phyloP scores from a whole-genome alignment of 2,113 vertebrate genomes.

The Campylomormyrus tamandua region DNA sequence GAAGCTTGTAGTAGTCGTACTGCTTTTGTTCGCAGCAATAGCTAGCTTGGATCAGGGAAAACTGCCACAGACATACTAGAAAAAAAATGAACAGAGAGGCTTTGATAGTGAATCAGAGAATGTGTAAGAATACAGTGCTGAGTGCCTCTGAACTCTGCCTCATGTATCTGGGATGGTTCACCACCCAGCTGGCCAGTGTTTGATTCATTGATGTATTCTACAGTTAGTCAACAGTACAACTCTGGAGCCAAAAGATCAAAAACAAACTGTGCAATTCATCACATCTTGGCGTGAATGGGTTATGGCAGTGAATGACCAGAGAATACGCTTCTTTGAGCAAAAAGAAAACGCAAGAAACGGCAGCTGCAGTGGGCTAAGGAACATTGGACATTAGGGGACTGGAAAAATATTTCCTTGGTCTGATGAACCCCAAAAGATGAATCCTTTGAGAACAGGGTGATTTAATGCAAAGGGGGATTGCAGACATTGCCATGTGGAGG shows the following conservation, averaged over 20 bases:
- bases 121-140: not conserved
- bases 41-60: not conserved
- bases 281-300: not conserved
- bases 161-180: not conserved
- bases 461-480: not conserved
- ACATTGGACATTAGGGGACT: not conserved
- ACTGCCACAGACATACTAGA: not conserved
- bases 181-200: not conserved
- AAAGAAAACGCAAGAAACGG: not conserved
- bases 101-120: not conserved
- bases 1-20: not conserved
- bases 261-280: not conserved
- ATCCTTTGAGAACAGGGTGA: not conserved
- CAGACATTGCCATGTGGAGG: not conserved
- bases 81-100: not conserved
- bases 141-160: not conserved
- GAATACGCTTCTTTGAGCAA: not conserved
- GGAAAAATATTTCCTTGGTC: not conserved
- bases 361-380: not conserved
- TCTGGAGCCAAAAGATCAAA: not conserved
- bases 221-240: not conserved
- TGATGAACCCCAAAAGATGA: conserved; percentile 4
- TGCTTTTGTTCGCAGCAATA: not conserved
- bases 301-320: not conserved
- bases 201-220: not conserved